Conservation (phyloP, 2,797 vertebrate genomes). For the Dromococcyx pavoninus region DNA sequence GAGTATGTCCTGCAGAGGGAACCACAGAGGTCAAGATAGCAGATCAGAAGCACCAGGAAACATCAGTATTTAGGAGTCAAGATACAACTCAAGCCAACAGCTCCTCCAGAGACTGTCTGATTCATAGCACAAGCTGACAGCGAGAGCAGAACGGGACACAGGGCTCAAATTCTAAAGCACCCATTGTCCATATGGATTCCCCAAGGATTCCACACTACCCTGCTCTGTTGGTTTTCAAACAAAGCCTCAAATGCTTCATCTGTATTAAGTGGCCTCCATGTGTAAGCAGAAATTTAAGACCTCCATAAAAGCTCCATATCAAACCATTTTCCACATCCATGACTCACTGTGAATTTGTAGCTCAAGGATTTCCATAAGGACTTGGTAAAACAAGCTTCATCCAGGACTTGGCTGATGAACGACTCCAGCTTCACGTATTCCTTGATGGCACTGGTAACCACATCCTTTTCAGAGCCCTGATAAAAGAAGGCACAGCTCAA, state of each 20-base stretch:
- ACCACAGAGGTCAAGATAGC: neutral
- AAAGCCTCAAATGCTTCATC: neutral
- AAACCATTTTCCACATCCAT: neutral
- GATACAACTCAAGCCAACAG: neutral
- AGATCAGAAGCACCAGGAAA: neutral
- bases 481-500: neutral
- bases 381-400: constrained; percentile 74
- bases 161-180: neutral
- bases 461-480: neutral
- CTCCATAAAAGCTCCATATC: neutral
- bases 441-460: neutral
- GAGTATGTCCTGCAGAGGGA: constrained; percentile 63
- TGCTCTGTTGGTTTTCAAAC: neutral
- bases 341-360: constrained; percentile 68
- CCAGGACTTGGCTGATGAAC: constrained; percentile 71
- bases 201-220: neutral
- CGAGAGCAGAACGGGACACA: neutral
- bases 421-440: constrained; percentile 67
- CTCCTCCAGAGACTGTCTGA: neutral
- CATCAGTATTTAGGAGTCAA: neutral
- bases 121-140: fast-evolving
- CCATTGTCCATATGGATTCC: neutral
- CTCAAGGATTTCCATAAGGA: constrained; percentile 72
- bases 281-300: neutral
- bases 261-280: fast-evolving